phyloP scores from a whole-genome alignment of 2,113 vertebrate genomes.

The Gadus chalcogrammus region DNA sequence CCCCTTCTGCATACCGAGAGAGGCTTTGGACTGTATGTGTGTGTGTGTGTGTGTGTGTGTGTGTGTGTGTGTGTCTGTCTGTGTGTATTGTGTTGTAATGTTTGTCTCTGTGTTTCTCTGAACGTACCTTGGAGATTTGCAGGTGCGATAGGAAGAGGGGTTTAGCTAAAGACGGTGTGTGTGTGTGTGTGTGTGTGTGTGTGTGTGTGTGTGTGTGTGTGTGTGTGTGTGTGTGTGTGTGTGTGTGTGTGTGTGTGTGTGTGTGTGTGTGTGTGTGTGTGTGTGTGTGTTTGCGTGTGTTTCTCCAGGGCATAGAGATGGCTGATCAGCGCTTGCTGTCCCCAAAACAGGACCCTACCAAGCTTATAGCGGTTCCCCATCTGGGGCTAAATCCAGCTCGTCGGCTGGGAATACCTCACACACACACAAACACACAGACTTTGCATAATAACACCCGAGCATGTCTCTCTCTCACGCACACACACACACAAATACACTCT shows the following conservation, averaged over 20 bases:
- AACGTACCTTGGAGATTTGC: slow-evolving; percentile 33
- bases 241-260: slow-evolving; percentile 23
- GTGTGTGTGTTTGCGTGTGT: too few species aligned
- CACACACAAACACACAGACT: slow-evolving; percentile 21
- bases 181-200: slow-evolving; percentile 19
- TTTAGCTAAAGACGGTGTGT: slow-evolving; percentile 37
- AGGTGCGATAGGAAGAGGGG: slow-evolving; percentile 18
- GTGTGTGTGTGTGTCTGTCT: neutral
- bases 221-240: slow-evolving; percentile 21
- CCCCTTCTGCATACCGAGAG: neutral
- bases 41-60: too few species aligned
- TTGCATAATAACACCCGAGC: too few species aligned
- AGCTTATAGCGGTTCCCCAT: slow-evolving; percentile 45
- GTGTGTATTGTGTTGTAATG: too few species aligned
- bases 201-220: slow-evolving; percentile 15
- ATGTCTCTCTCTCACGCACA: slow-evolving; percentile 10
- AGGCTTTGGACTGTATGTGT: too few species aligned
- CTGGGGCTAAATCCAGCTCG: slow-evolving; percentile 47
- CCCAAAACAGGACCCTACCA: slow-evolving; percentile 49
- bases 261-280: too few species aligned
- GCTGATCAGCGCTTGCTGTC: slow-evolving; percentile 47
- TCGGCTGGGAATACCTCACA: slow-evolving; percentile 49
- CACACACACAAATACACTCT: neutral
- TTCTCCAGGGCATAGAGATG: neutral
- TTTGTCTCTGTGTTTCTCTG: neutral